Base-by-base conservation (phyloP, 2,888 invertebrate species). In the Lacanobia wlatinum region DNA sequence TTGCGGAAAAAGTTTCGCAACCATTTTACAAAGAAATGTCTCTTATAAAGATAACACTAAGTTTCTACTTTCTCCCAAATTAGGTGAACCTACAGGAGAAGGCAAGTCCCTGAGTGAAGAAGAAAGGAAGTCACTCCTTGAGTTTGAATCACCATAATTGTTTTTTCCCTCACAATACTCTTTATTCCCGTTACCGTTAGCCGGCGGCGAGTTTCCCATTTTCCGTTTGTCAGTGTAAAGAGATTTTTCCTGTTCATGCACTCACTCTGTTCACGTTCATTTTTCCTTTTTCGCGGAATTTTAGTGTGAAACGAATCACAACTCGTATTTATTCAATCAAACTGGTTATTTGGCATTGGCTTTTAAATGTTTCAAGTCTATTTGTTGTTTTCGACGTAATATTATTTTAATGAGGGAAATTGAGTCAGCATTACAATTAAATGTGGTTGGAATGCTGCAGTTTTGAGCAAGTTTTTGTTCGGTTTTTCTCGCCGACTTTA, bases 201-300 rank as follows among this genome's bases (percentile, higher is more conserved):
- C 53, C 40, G 48, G 18, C 52, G 21, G 43, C 43, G 48, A 64
- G 23, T 50, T 34, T n/a, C 21, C 48, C 9, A 38, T 34, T 74
- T 74, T 50, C 34, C 34, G 23, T 23, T 48, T 48, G 53, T 60
- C 55, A 59, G 48, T 18, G 40, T 59, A 50, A 80, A 59, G 48
- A 59, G 34, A 55, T 53, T 73, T 63, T 63, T 63, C 14, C 38
- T 52, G 58, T 28, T 61, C 52, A 53, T 38, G 38, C 59, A n/a
- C n/a, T 59, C 53, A 9, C 55, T 52, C 23, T 38, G 10, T n/a
- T 23, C 21, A 16, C 18, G 23, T 69, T 43, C 1, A 18, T 38
- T 38, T 50, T 46, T 38, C 16, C 16, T 10, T 18, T 21, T 58
- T 50, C 1, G 4, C 6, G 16, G 12, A 38, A 43, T 43, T n/a